Percentiles rank a stretch among this genome's conserved stretches.
phyloP scores from a whole-genome alignment of 1,140 invertebrate genomes.

The Drosophila truncata region DNA sequence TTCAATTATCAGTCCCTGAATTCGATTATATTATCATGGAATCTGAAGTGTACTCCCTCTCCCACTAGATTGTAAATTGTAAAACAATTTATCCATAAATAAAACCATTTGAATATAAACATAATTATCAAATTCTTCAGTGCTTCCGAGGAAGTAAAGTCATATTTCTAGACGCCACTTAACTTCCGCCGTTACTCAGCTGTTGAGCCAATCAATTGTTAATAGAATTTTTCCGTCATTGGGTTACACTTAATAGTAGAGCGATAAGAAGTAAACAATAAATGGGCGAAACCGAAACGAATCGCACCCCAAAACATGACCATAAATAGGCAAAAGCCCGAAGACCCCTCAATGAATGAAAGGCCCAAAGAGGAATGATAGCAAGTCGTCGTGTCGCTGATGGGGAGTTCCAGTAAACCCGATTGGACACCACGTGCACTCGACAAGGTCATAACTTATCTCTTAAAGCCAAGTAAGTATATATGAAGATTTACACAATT shows the following conservation, averaged over 20 bases:
- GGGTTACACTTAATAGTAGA: not conserved
- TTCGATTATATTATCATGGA: not conserved
- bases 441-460: constrained; percentile 69
- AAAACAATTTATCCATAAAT: constrained; percentile 9
- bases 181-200: constrained; percentile 35
- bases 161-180: constrained; percentile 4
- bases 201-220: constrained; percentile 37
- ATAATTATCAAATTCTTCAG: not conserved
- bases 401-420: constrained; percentile 11
- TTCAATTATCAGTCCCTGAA: not conserved
- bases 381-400: no score
- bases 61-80: constrained; percentile 1
- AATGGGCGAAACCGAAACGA: constrained; percentile 27
- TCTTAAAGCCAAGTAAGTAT: not conserved
- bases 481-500: constrained; percentile 1
- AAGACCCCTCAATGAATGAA: constrained; percentile 35
- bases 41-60: not conserved
- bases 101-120: not conserved
- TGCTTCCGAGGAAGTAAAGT: constrained; percentile 27
- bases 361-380: not conserved
- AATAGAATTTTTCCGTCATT: constrained; percentile 50
- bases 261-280: constrained; percentile 61
- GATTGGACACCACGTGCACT: constrained; percentile 29
- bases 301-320: constrained; percentile 63
- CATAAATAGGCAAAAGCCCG: constrained; percentile 74